These are phyloP conservation scores for Ceuthmochares aereus DNA, from an alignment of 2,113 vertebrate genomes.

Conservation along the genomic window DNA sequence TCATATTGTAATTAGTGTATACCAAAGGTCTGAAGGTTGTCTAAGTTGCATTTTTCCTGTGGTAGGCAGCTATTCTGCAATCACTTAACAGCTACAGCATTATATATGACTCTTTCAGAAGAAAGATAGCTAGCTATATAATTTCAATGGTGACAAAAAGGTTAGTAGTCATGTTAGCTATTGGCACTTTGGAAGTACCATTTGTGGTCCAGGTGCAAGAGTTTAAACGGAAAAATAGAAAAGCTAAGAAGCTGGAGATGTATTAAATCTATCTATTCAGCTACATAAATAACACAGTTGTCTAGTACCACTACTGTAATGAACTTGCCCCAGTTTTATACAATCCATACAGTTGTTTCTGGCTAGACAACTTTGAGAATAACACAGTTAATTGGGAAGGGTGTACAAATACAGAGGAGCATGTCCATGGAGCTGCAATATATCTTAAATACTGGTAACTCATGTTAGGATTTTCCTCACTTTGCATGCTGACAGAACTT, in stretches of 20 bases:
- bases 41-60: neutral
- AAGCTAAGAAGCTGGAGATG: neutral
- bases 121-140: neutral
- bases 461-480: neutral
- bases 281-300: neutral
- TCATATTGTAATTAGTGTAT: conserved; percentile 51
- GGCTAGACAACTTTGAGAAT: neutral
- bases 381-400: neutral
- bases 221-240: neutral
- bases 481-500: neutral
- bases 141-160: neutral
- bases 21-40: conserved; percentile 34
- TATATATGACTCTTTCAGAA: neutral
- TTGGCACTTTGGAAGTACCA: neutral
- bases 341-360: neutral
- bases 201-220: neutral
- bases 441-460: neutral
- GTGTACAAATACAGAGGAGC: neutral
- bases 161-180: neutral
- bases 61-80: neutral
- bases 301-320: neutral
- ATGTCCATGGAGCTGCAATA: fast-evolving
- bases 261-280: neutral
- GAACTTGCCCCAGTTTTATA: neutral
- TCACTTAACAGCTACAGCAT: neutral